Conservation (phyloP, 2,113 vertebrate species). For the Perca schrenkii region DNA sequence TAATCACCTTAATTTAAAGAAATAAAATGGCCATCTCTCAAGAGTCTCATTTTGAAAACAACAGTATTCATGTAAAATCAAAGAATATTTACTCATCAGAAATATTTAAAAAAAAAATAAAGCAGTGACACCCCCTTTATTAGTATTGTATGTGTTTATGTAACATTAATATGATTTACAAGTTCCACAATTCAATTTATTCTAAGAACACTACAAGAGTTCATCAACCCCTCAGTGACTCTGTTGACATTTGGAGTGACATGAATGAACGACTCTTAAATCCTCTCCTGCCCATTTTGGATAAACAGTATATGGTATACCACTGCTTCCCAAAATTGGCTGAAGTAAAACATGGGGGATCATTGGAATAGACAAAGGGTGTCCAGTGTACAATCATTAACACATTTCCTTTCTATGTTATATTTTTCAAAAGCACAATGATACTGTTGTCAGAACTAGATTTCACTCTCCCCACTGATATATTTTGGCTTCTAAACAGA, state of each 20-base stretch:
- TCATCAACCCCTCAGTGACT: background rate
- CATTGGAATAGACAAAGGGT: background rate
- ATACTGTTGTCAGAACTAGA: background rate
- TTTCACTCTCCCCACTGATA: background rate
- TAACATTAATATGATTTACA: constrained; percentile 48
- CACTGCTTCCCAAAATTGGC: background rate
- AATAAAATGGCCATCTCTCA: background rate
- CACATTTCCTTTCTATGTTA: background rate
- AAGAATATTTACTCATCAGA: background rate
- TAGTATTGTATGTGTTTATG: constrained; percentile 52
- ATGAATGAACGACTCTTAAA: background rate
- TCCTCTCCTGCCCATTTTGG: background rate
- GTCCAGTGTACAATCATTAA: constrained; percentile 25
- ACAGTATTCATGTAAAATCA: background rate
- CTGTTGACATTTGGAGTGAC: constrained; percentile 28
- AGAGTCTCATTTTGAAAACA: background rate
- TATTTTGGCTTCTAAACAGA: constrained; percentile 17
- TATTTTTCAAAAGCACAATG: constrained; percentile 13
- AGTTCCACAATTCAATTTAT: constrained; percentile 23
- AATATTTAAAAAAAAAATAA: background rate
- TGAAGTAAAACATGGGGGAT: background rate
- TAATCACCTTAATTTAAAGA: background rate
- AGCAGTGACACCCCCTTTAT: background rate
- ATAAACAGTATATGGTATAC: background rate
- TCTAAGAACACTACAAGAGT: constrained; percentile 11